Evolutionary conservation across 2,113 vertebrate species (phyloP), one percentile per base, ranked within the genome.

Genomic region (Elachura formosa): DNA sequence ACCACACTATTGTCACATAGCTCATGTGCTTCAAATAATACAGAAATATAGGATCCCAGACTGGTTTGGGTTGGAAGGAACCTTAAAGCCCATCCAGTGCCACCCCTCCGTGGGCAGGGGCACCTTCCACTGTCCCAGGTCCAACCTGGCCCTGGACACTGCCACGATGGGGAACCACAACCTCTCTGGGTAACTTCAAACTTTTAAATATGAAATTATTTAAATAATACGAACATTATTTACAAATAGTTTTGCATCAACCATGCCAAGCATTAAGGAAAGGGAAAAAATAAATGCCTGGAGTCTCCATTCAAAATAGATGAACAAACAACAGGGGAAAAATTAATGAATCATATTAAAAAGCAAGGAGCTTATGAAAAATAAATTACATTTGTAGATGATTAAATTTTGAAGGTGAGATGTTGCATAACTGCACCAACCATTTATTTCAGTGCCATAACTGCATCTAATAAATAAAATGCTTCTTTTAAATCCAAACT

Each of bases 361-460:
- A 84, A 23, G 64, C 45, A 89, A 95, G 49, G 36, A 84, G 69
- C 69, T 89, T 82, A 81, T 79, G 41, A 91, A 96, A 96, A 92
- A 95, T 87, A 94, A 91, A 94, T 73, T 46, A 49, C 77, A 91
- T 78, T 92, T 92, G 77, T 34, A 94, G 91, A 51, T 84, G 66
- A 95, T 93, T 93, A 96, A 69, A 96, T 94, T 94, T 84, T 94
- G 84, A 97, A 94, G 91, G 73, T 56, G n/a, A 96, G 89, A 49
- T 40, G 74, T 62, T 92, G 74, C 41, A 10, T 82, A 92, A 93
- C 80, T 72, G 62, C 69, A 94, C 25, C 72, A 68, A 84, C 76
- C 77, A 94, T 94, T 97, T 93, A 94, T 92, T 94, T 91, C 34
- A 54, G 58, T 38, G 71, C n/a, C 29, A 7, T 64, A 94, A 90